Evolutionary conservation across 53 echinoderm and acorn worm genomes (phyloP).

Genomic region (Apostichopus leukothele): DNA sequence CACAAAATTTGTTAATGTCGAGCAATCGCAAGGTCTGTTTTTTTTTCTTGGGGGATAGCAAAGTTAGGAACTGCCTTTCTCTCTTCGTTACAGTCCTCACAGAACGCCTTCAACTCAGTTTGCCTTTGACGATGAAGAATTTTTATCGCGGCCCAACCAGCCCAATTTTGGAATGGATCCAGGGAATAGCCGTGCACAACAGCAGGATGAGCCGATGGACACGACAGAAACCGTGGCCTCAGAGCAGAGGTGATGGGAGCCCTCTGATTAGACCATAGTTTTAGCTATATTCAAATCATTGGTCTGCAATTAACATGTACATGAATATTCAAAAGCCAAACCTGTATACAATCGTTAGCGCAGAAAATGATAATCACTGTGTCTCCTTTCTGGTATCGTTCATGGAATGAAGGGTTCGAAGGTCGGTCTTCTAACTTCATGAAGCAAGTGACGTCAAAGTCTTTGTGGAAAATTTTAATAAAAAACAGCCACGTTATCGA

Average conservation of each 20-base stretch:
- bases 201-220: slow-evolving; percentile 84
- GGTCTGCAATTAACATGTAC: slow-evolving; percentile 16
- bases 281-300: slow-evolving; percentile 29
- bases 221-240: slow-evolving; percentile 70
- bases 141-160: slow-evolving; percentile 55
- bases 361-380: neutral
- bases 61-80: too few relatives aligned
- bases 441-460: too few relatives aligned
- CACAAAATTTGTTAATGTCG: too few relatives aligned
- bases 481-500: too few relatives aligned
- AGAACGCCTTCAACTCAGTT: slow-evolving; percentile 90
- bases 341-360: slow-evolving; percentile 45
- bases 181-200: neutral
- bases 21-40: neutral
- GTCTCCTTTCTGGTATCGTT: too few relatives aligned
- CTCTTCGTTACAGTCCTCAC: slow-evolving; percentile 48
- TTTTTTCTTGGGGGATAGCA: neutral
- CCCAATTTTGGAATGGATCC: slow-evolving; percentile 1
- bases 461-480: too few relatives aligned
- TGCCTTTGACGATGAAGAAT: slow-evolving; percentile 91
- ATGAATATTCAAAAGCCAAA: slow-evolving; percentile 45
- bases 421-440: too few relatives aligned
- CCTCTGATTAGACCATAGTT: neutral
- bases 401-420: too few relatives aligned
- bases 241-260: slow-evolving; percentile 47